Conservation (phyloP, 23 tunicate genomes). For the Oikopleura dioica region DNA sequence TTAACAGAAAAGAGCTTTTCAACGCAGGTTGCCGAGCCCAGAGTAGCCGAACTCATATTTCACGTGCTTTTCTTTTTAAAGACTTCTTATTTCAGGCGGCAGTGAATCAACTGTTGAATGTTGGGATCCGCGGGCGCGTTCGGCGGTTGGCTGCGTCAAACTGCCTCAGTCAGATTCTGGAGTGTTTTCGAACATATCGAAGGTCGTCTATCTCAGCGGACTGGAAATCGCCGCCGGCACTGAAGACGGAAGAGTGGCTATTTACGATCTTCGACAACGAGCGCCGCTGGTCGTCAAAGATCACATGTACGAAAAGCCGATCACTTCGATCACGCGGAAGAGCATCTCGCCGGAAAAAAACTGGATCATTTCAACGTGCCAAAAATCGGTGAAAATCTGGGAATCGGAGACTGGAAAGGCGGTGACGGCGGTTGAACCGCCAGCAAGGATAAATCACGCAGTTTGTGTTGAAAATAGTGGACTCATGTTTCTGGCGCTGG, state of each 20-base stretch:
- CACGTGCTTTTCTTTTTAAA: too few relatives aligned
- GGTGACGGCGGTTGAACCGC: slow-evolving; percentile 53
- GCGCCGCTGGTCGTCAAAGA: slow-evolving; percentile 42
- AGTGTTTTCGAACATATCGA: too few relatives aligned
- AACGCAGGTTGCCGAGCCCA: too few relatives aligned
- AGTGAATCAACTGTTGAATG: too few relatives aligned
- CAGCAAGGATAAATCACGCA: slow-evolving; percentile 33
- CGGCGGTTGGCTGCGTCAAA: slow-evolving; percentile 38
- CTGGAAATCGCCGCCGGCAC: too few relatives aligned
- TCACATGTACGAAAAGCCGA: slow-evolving; percentile 52
- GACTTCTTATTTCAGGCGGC: too few relatives aligned
- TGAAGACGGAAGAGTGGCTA: too few relatives aligned
- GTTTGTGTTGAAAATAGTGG: slow-evolving; percentile 33
- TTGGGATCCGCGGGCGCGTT: slow-evolving; percentile 59
- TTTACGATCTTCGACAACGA: slow-evolving; percentile 48
- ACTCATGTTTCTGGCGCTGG: slow-evolving; percentile 51
- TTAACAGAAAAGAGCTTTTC: too few relatives aligned
- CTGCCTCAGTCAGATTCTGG: too few relatives aligned
- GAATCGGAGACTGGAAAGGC: slow-evolving; percentile 41
- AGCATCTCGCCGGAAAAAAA: slow-evolving; percentile 27
- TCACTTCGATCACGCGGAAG: slow-evolving; percentile 48
- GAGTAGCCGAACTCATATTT: too few relatives aligned
- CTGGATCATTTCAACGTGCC: slow-evolving; percentile 40
- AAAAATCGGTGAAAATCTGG: slow-evolving; percentile 55
- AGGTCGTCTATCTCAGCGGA: too few relatives aligned